phyloP scores from a whole-genome alignment of 2,797 vertebrate species.

The Periophthalmus magnuspinnatus region DNA sequence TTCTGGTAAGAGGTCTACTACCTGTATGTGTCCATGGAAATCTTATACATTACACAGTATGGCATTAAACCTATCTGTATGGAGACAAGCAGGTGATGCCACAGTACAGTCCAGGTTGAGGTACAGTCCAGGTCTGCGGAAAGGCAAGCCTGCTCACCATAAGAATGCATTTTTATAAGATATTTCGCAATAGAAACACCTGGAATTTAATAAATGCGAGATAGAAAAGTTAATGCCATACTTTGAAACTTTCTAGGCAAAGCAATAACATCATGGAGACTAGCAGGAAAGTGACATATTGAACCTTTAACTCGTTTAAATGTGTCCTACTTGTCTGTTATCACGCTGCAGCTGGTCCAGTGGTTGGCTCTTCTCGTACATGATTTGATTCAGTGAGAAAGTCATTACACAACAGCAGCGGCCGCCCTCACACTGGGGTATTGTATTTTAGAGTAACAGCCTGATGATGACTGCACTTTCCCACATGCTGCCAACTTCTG shows the following conservation, averaged over 20 bases:
- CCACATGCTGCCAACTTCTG: conserved; percentile 55
- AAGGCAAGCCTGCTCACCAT: too few relatives aligned
- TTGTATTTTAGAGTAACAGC: conserved; percentile 55
- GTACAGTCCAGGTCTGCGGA: too few relatives aligned
- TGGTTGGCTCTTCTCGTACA: conserved; percentile 18
- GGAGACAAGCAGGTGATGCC: background rate
- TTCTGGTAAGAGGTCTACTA: too few relatives aligned
- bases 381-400: conserved; percentile 53
- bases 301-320: background rate
- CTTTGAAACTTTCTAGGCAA: too few relatives aligned
- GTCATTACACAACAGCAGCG: conserved; percentile 51
- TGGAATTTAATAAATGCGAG: too few relatives aligned
- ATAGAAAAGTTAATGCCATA: too few relatives aligned
- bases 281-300: background rate
- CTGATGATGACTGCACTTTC: conserved; percentile 49
- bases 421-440: conserved; percentile 55
- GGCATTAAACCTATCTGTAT: background rate
- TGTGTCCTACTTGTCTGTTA: background rate
- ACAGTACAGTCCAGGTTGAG: too few relatives aligned
- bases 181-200: too few relatives aligned
- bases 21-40: too few relatives aligned
- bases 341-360: conserved; percentile 51
- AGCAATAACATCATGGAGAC: background rate
- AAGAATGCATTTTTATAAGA: too few relatives aligned
- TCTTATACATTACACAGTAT: background rate